phyloP scores from a whole-genome alignment of 1,140 invertebrate genomes.

The Pseudachorutes palmiensis region DNA sequence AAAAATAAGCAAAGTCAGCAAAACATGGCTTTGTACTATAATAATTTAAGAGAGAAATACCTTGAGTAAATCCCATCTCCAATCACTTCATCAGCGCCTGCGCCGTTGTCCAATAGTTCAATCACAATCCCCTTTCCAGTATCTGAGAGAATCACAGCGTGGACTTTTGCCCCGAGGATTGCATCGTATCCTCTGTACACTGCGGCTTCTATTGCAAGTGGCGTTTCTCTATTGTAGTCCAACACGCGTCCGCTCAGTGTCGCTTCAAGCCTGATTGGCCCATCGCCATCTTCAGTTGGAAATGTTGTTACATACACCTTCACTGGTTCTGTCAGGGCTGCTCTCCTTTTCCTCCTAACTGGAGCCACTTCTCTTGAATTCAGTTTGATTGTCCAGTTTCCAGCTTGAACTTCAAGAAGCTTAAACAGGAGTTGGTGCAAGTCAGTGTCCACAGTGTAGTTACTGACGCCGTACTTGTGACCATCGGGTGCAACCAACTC shows the following conservation, averaged over 20 bases:
- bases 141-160: conserved; percentile 28
- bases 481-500: conserved; percentile 10
- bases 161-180: conserved; percentile 13
- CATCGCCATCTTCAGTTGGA: neutral
- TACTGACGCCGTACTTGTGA: neutral
- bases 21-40: neutral
- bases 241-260: neutral
- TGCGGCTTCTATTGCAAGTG: neutral
- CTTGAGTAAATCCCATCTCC: conserved; percentile 38
- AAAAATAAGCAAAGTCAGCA: neutral
- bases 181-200: neutral
- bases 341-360: neutral
- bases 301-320: conserved; percentile 16
- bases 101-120: conserved; percentile 35
- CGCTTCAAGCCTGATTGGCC: conserved; percentile 18
- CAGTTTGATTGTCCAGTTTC: conserved; percentile 15
- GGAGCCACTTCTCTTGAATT: neutral
- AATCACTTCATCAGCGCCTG: conserved; percentile 33
- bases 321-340: no score
- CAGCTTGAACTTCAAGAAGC: conserved; percentile 11
- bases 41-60: conserved; percentile 16
- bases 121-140: conserved; percentile 26
- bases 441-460: neutral
- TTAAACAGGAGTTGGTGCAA: conserved; percentile 6
- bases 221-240: neutral